These are phyloP conservation scores for Pollimyrus isidori DNA, from an alignment of 2,113 vertebrate genomes.

Conservation along the genomic window DNA sequence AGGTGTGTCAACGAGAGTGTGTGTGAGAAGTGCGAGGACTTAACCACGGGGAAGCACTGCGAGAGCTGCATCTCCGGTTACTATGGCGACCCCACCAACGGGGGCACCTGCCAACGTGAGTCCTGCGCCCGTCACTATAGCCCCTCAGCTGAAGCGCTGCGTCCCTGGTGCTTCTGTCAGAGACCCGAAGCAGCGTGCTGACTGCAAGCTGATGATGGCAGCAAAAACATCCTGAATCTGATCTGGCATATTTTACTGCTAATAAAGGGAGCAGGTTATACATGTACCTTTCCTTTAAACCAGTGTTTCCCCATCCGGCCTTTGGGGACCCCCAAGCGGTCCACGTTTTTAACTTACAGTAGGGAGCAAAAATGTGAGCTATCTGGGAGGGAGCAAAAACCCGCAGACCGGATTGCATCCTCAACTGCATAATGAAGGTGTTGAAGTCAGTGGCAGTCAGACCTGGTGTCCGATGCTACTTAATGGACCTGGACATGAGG, in stretches of 20 bases:
- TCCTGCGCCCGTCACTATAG: slow-evolving; percentile 29
- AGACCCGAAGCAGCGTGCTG: neutral
- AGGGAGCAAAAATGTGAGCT: neutral
- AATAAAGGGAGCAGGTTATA: neutral
- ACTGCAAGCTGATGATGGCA: neutral
- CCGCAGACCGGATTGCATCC: neutral
- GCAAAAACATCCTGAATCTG: too few species aligned
- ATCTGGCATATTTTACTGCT: too few species aligned
- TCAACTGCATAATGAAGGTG: neutral
- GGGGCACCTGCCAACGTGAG: slow-evolving; percentile 92
- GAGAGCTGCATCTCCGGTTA: slow-evolving; percentile 91
- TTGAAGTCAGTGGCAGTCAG: neutral
- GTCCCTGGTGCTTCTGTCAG: neutral
- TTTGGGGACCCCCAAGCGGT: neutral
- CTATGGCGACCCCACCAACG: slow-evolving; percentile 93
- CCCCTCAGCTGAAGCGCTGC: neutral
- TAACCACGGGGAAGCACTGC: slow-evolving; percentile 87
- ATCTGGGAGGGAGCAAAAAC: neutral
- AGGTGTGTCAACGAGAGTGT: slow-evolving; percentile 86
- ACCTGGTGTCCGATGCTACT: neutral
- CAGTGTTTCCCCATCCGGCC: neutral
- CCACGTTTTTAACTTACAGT: neutral
- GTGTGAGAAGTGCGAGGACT: slow-evolving; percentile 91
- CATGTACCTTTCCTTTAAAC: neutral
- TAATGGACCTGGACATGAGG: neutral